Evolutionary conservation across 1,140 invertebrate species (phyloP).

Genomic region (Druon quercuslanigerum): DNA sequence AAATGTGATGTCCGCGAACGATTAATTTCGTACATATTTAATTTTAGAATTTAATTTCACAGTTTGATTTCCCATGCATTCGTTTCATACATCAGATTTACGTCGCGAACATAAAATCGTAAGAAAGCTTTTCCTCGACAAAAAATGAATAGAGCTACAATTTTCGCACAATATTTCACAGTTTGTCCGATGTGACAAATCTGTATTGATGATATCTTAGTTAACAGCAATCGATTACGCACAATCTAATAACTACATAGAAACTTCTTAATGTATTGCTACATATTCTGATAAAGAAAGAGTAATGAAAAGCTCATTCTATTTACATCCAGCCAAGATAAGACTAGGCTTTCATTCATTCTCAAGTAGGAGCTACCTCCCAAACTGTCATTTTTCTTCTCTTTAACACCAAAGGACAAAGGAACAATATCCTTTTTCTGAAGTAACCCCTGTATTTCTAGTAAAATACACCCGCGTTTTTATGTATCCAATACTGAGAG

Average conservation of each 20-base stretch:
- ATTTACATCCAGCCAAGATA: constrained; percentile 16
- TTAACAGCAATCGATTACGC: background rate
- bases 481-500: too few relatives aligned
- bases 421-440: too few relatives aligned
- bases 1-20: constrained; percentile 8
- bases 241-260: background rate
- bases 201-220: background rate
- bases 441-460: too few relatives aligned
- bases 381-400: background rate
- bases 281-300: background rate
- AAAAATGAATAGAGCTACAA: background rate
- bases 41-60: background rate
- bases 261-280: background rate
- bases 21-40: background rate
- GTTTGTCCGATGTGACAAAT: background rate
- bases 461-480: too few relatives aligned
- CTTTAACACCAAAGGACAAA: too few relatives aligned
- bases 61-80: background rate
- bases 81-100: background rate
- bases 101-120: background rate
- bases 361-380: background rate
- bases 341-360: constrained; percentile 11
- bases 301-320: background rate
- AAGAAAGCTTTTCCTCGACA: background rate
- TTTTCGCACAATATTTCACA: background rate